Evolutionary conservation across 2,113 vertebrate species (phyloP), one percentile per base, ranked within the genome.

Genomic region (Cynocephalus volans): DNA sequence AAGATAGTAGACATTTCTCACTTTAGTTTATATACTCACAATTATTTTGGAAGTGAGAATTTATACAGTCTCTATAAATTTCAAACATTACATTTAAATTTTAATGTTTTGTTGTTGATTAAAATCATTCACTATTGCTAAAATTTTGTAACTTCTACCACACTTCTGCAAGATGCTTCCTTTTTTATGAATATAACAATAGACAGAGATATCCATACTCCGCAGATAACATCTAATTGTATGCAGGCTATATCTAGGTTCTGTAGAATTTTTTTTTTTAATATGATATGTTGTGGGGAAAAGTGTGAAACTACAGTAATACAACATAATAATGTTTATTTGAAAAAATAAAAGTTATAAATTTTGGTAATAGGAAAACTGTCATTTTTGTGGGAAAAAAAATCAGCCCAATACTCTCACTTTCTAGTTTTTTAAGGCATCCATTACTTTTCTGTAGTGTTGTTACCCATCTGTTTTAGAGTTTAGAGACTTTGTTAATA

Each of bases 21-120:
- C 28, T 82, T 85, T 76, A 18, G n/a, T 91, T 70, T 86, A 15
- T 75, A 50, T 15, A 4, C 2, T 77, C 65, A 64, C 8, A 3
- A 36, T 84, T 82, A 17, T 28, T 93, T 88, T 50, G 36, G 24
- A 90, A 87, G 86, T 17, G 24, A 81, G 15, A 72, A 48, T 95
- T 23, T 48, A 58, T 26, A 52, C 17, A 85, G 24, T 65, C 23
- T 56, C 45, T 77, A 9, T 80, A 79, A 87, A 88, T 91, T 79
- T 87, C 13, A 77, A 87, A 73, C 1, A 87, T 45, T 77, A 26
- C 9, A 70, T n/a, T 73, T 36, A 28, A 36, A 0, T 15, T 65
- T 90, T 80, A 67, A 60, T 45, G 67, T 73, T 80, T 50, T 31
- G 11, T 50, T 56, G 14, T 76, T 28, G 21, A 41, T 88, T 69